Evolutionary conservation across 1,140 invertebrate species (phyloP), one percentile per base, ranked within the genome.

Genomic region (Lysiphlebus fabarum): DNA sequence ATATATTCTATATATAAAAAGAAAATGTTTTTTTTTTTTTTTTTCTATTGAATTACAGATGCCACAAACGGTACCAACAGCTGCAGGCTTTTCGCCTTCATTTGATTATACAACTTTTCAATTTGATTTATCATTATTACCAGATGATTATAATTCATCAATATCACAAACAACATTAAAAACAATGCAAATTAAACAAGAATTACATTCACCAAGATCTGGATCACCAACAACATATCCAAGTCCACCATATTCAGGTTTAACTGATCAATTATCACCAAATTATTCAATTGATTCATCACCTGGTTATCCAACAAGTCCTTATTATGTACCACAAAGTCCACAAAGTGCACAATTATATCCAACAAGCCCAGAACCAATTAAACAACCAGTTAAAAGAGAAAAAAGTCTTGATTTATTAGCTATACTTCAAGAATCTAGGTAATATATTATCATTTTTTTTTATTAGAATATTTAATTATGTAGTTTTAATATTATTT

Each of bases 31-130:
- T n/a, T n/a, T n/a, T n/a, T n/a, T 34, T 55, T 49, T 7, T 45
- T 59, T 5, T 48, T 59, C 45, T 59, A n/a, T 57, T 71, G 66
- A 67, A 53, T 82, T 81, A 38, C 85, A 91, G 90, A 91, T 91
- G 90, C 87, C 89, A 78, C 90, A 91, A 78, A 89, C 85, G 58
- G 88, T 90, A 69, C 89, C 89, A 34, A 83, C 87, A 61, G 84
- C 87, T 65, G 76, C 72, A 44, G 85, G 86, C 74, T 86, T 84
- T 70, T 88, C 86, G 71, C 83, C 86, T 57, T 86, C 88, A 42
- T 85, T 84, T 68, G 83, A 85, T 67, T 85, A 85, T 74, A 86
- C 80, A 62, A 79, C 81, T 47, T 86, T 86, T 68, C 84, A 86
- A 62, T 90, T 90, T 70, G 88, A 90, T 73, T 71, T 90, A 67